These are phyloP conservation scores for Phoeniculus purpureus DNA, from an alignment of 2,797 vertebrate species.

Conservation along the genomic window DNA sequence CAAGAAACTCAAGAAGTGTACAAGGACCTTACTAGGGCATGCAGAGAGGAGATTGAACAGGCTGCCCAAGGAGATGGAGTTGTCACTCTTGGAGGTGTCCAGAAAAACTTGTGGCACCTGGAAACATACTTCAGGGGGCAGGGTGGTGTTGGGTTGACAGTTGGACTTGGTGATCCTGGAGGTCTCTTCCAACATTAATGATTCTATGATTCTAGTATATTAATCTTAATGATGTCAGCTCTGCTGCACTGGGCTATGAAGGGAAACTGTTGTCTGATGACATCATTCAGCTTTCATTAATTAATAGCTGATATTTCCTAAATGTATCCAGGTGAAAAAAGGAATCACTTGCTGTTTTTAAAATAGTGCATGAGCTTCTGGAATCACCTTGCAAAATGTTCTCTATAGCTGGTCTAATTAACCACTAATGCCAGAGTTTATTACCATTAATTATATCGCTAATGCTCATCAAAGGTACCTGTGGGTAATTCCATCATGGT, in stretches of 20 bases:
- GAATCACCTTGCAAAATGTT: constrained; percentile 25
- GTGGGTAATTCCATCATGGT: constrained; percentile 54
- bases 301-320: background rate
- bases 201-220: background rate
- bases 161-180: too few species aligned
- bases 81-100: too few species aligned
- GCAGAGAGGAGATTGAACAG: too few species aligned
- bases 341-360: constrained; percentile 7
- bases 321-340: background rate
- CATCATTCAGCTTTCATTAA: background rate
- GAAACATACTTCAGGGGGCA: too few species aligned
- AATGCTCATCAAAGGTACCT: constrained; percentile 50
- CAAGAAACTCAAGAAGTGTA: too few species aligned
- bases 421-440: constrained; percentile 44
- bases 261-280: background rate
- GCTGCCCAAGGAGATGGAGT: too few species aligned
- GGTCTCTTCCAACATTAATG: too few species aligned
- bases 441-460: constrained; percentile 58
- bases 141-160: too few species aligned
- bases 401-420: constrained; percentile 47
- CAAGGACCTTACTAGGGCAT: too few species aligned
- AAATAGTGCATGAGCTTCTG: constrained; percentile 4
- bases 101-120: too few species aligned
- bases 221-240: background rate
- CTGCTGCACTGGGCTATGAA: background rate